phyloP scores from a whole-genome alignment of 2,888 invertebrate genomes.

The Galeruca laticollis region DNA sequence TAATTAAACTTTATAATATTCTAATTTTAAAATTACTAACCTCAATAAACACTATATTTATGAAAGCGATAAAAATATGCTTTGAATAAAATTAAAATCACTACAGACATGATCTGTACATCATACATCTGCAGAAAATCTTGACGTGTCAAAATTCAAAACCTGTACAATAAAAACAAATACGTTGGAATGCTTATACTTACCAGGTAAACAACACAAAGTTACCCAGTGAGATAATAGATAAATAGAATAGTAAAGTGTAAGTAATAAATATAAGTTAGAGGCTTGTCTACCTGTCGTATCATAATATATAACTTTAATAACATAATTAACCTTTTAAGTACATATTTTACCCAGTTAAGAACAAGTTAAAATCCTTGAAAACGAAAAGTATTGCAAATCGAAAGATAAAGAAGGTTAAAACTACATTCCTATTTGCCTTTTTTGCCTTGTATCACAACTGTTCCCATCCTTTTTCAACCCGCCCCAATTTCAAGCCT shows the following conservation, averaged over 20 bases:
- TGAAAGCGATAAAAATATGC: background rate
- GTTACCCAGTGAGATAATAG: constrained; percentile 11
- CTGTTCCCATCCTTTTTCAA: constrained; percentile 40
- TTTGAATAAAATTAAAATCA: background rate
- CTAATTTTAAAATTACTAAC: background rate
- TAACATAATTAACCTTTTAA: constrained; percentile 29
- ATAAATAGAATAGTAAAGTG: background rate
- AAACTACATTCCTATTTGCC: constrained; percentile 54
- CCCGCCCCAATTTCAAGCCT: constrained; percentile 32
- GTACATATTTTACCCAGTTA: constrained; percentile 26
- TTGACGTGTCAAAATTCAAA: constrained; percentile 9
- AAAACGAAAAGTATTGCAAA: constrained; percentile 33
- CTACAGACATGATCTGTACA: background rate
- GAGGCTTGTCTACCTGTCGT: constrained; percentile 14
- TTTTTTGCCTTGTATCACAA: constrained; percentile 49
- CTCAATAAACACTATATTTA: background rate
- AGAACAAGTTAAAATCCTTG: constrained; percentile 33
- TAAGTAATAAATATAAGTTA: background rate
- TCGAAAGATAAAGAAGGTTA: constrained; percentile 46
- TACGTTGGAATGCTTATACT: background rate
- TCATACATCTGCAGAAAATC: constrained; percentile 14
- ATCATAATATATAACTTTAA: constrained; percentile 21
- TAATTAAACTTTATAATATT: background rate
- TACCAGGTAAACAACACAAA: constrained; percentile 8
- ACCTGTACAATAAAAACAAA: constrained; percentile 7